These are phyloP conservation scores for Sebastes umbrosus DNA, from an alignment of 2,797 vertebrate species.

Conservation along the genomic window DNA sequence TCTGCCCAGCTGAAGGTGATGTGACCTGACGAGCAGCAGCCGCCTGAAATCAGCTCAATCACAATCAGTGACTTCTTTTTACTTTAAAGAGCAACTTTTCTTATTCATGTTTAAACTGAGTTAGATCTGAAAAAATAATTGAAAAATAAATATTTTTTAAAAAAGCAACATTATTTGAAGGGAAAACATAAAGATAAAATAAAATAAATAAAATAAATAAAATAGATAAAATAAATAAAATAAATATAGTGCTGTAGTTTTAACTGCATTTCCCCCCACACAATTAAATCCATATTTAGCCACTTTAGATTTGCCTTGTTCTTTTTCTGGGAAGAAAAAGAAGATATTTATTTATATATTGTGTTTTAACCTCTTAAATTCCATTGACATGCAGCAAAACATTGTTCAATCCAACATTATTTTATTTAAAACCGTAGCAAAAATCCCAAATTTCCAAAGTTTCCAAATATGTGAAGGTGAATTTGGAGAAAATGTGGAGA, in stretches of 20 bases:
- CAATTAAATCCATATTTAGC: neutral
- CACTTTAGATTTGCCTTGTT: neutral
- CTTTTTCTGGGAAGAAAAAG: neutral
- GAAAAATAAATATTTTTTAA: neutral
- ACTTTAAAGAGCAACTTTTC: neutral
- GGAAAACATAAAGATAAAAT: neutral
- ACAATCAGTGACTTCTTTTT: neutral
- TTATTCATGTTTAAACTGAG: neutral
- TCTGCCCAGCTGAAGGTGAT: neutral
- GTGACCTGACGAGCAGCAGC: neutral
- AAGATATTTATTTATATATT: neutral
- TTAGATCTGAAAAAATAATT: neutral
- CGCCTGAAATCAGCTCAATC: neutral
- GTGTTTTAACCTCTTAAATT: neutral
- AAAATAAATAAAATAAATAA: neutral
- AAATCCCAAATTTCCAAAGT: neutral
- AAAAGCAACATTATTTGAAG: neutral
- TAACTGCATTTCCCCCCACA: neutral
- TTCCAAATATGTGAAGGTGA: neutral
- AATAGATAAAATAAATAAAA: no score
- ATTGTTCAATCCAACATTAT: neutral
- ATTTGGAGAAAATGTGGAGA: rapidly evolving
- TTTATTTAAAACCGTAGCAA: neutral
- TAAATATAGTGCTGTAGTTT: no score
- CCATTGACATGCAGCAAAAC: neutral